These are phyloP conservation scores for Rhamnusium bicolor DNA, from an alignment of 2,888 invertebrate genomes.

Conservation along the genomic window DNA sequence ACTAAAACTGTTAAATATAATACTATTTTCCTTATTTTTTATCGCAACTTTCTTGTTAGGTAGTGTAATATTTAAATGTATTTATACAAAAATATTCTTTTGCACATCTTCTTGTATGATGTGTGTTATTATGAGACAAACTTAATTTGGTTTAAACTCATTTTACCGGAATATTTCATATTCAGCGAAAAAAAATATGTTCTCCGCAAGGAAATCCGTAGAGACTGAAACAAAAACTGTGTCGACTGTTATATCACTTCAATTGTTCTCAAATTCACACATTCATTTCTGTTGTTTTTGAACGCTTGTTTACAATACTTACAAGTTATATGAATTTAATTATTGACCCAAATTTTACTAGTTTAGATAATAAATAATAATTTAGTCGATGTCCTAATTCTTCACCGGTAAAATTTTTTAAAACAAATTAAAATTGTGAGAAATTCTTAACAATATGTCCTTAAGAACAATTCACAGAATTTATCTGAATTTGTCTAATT, in stretches of 20 bases:
- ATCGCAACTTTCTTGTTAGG: no score
- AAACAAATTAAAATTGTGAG: slow-evolving; percentile 9
- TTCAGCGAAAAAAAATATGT: slow-evolving; percentile 5
- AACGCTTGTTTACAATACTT: slow-evolving; percentile 40
- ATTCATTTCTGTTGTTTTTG: slow-evolving; percentile 42
- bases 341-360: slow-evolving; percentile 31
- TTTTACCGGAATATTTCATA: not conserved
- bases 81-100: no score
- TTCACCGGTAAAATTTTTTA: not conserved
- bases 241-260: slow-evolving; percentile 52
- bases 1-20: no score
- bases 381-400: slow-evolving; percentile 1
- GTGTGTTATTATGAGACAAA: no score
- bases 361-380: slow-evolving; percentile 22
- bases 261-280: slow-evolving; percentile 54
- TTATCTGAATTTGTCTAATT: no score
- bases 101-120: no score
- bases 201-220: slow-evolving; percentile 38
- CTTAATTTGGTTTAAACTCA: not conserved
- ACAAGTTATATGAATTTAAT: slow-evolving; percentile 28
- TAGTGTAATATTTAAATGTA: no score
- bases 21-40: no score
- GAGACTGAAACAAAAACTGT: slow-evolving; percentile 45
- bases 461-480: not conserved
- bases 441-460: slow-evolving; percentile 4